Conservation (phyloP, 2,888 invertebrate genomes). For the Ectemnius cavifrons region DNA sequence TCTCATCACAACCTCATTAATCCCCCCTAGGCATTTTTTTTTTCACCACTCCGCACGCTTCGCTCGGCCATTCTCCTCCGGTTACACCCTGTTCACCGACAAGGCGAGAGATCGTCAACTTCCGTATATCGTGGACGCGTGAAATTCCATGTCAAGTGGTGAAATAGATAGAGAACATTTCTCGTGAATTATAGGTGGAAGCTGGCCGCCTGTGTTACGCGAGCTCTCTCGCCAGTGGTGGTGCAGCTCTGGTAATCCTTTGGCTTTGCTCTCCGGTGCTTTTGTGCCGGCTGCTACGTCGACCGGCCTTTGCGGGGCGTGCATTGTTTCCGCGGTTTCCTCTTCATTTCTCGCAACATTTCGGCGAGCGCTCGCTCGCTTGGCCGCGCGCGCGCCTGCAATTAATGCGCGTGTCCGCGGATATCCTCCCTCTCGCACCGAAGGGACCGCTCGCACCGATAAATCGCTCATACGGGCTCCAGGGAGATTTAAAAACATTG, state of each 20-base stretch:
- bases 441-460: slow-evolving; percentile 55
- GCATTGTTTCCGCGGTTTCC: slow-evolving; percentile 49
- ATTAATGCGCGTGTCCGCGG: slow-evolving; percentile 59
- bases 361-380: slow-evolving; percentile 31
- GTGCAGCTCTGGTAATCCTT: no score
- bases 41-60: not conserved
- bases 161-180: no score
- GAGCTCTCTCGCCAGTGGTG: slow-evolving; percentile 25
- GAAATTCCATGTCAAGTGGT: no score
- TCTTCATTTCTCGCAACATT: slow-evolving; percentile 43
- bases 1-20: slow-evolving; percentile 23
- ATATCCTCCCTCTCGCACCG: slow-evolving; percentile 33
- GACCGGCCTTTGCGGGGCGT: slow-evolving; percentile 28
- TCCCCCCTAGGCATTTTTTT: not conserved
- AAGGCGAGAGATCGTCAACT: no score
- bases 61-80: slow-evolving; percentile 43
- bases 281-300: slow-evolving; percentile 17
- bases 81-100: not conserved
- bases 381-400: slow-evolving; percentile 35
- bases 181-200: no score
- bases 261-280: not conserved
- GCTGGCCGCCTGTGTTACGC: slow-evolving; percentile 9
- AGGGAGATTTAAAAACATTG: slow-evolving; percentile 65
- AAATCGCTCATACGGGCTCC: slow-evolving; percentile 55
- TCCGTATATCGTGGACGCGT: no score